phyloP scores from a whole-genome alignment of 2,888 invertebrate species.

The Diaprepes abbreviatus region DNA sequence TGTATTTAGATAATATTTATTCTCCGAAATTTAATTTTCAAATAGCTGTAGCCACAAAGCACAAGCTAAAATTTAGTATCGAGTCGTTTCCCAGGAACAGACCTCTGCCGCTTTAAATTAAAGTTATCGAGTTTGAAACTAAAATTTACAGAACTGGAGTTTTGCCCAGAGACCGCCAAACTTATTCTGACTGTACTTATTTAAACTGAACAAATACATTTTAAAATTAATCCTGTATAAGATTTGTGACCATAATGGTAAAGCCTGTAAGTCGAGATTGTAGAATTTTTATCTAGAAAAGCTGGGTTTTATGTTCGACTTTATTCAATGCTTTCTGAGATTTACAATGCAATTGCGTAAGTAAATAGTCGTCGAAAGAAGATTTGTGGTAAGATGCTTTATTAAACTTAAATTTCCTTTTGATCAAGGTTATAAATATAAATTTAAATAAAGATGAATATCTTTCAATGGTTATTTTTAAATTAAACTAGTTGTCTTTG shows the following conservation, averaged over 20 bases:
- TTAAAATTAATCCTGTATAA: conserved; percentile 22
- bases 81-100: conserved; percentile 12
- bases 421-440: too few species aligned
- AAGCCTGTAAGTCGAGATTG: not conserved
- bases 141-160: conserved; percentile 21
- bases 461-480: too few species aligned
- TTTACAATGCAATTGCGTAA: conserved; percentile 28
- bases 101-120: conserved; percentile 18
- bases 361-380: not conserved
- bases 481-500: too few species aligned
- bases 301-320: conserved; percentile 39
- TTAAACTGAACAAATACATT: conserved; percentile 17
- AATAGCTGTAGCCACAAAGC: conserved; percentile 7
- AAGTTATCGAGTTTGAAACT: conserved; percentile 20
- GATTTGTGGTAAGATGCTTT: not conserved
- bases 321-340: conserved; percentile 43
- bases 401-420: too few species aligned
- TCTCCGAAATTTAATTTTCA: conserved; percentile 1
- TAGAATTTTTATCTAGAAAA: conserved; percentile 44
- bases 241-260: conserved; percentile 19
- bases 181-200: not conserved
- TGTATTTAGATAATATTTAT: too few species aligned
- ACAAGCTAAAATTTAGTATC: conserved; percentile 13
- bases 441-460: too few species aligned
- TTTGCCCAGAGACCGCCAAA: conserved; percentile 18